Evolutionary conservation across 2,888 invertebrate species (phyloP).

Genomic region (Torymus auratus): DNA sequence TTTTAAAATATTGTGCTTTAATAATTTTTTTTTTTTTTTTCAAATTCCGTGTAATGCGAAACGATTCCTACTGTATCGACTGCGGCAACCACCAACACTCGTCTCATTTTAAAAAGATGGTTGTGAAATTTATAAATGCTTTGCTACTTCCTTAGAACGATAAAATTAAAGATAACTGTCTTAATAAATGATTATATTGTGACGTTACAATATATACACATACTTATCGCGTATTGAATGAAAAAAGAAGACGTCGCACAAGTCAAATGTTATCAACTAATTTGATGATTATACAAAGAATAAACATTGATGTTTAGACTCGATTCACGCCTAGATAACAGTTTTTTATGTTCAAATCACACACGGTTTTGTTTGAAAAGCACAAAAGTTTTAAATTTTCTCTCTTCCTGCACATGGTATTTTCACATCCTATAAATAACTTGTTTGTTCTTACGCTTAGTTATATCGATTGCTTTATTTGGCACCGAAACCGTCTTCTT

Average conservation of each 20-base stretch:
- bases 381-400: background rate
- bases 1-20: too few relatives aligned
- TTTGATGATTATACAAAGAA: background rate
- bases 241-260: background rate
- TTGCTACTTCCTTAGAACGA: too few relatives aligned
- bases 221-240: too few relatives aligned
- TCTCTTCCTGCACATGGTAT: background rate
- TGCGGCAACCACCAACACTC: too few relatives aligned
- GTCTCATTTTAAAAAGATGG: too few relatives aligned
- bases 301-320: conserved; percentile 18
- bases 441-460: conserved; percentile 50
- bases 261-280: conserved; percentile 25
- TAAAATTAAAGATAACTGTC: too few relatives aligned
- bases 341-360: conserved; percentile 2
- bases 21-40: too few relatives aligned
- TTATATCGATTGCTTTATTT: conserved; percentile 44
- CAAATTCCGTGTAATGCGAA: too few relatives aligned
- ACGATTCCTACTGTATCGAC: too few relatives aligned
- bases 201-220: too few relatives aligned
- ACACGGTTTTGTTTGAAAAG: background rate
- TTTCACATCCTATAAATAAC: conserved; percentile 46
- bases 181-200: too few relatives aligned
- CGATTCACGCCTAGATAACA: background rate
- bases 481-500: conserved; percentile 43
- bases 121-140: too few relatives aligned